Base-by-base conservation (phyloP, 2,888 invertebrate genomes). In the Euspilapteryx auroguttella region DNA sequence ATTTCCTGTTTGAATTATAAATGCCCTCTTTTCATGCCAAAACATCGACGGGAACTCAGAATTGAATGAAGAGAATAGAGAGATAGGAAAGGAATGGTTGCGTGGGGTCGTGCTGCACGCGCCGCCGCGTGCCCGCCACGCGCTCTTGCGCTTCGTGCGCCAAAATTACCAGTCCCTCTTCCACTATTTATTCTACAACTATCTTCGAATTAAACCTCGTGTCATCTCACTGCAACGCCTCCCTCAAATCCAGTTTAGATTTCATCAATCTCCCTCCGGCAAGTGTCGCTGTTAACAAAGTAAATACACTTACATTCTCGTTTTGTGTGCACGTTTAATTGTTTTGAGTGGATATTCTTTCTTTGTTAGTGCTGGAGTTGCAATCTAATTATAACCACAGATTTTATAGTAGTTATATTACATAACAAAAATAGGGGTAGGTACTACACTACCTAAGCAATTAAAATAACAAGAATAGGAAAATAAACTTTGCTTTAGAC, bases 1-100 rank as follows among this genome's bases (percentile, higher is more conserved):
- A 58, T 65, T 69, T 62, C 69, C 66, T 61, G 56, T 58, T 49
- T 46, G 56, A 63, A 66, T 71, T 71, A 69, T 63, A 65, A 56
- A 66, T 56, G 52, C 49, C n/a, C n/a, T 45, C 41, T 49, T 57
- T 57, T 51, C 45, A 43, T 49, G 49, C 47, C 48, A 50, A 53
- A 57, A 53, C 47, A 54, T 10, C 5, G 14, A 7, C 20, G 3
- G 9, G 23, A 11, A 23, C 6, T 2, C 11, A 23, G 2, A 6
- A 23, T n/a, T n/a, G n/a, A n/a, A n/a, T 17, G 17, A 8, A 6
- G 17, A 5, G 17, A 17, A 17, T 5, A 8, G 17, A 17, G 17
- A 17, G 40, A 36, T 40, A 37, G 29, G 35, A 34, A 38, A 33
- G 33, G 39, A 35, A 39, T 34, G 38, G 25, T 32, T 24, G 30